Base-by-base conservation (phyloP, 2,888 invertebrate genomes). In the Syrphus vitripennis region DNA sequence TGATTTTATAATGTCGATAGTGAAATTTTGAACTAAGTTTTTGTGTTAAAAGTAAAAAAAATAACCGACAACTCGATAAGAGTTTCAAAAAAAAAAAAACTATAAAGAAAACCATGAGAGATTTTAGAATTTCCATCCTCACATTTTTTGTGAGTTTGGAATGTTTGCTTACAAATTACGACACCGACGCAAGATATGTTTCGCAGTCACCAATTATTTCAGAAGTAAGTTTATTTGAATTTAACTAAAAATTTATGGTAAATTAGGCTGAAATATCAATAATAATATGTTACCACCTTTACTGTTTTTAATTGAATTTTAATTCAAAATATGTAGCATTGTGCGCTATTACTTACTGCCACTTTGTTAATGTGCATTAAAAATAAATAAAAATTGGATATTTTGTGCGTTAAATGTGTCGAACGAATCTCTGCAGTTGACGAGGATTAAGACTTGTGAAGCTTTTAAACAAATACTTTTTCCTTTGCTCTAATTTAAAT, bases 81-180 rank as follows among this genome's bases (percentile, higher is more conserved):
- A 12, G 40, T 37, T 21, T 69, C 48, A 45, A 26, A 34, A 16
- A 14, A 34, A 16, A 14, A 24, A 9, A n/a, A 14, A 7, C 19
- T 19, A 29, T 12, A 16, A 4, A 26, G 14, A 50, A 34, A 1
- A 59, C 14, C 19, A 86, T 86, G 86, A 48, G 55, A 37, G 63
- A 75, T 42, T 19, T 14, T 1, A 65, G 42, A 78, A 65, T 86
- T n/a, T 78, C 74, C 77, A 57, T 70, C 1, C 86, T 86, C 86
- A 74, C 82, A 34, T 16, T 74, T 16, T 14, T 86, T 74, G 82
- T 82, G 86, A 78, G 82, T 65, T 74, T 86, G 63, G 86, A 48
- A 42, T 78, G n/a, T 78, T 74, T 86, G 4, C 24, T 82, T 10
- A 61, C 42, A n/a, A 57, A 50, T 26, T 59, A 45, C 5, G 24